Conservation (phyloP, 2,888 invertebrate species). For the Lasioglossum figueresi region DNA sequence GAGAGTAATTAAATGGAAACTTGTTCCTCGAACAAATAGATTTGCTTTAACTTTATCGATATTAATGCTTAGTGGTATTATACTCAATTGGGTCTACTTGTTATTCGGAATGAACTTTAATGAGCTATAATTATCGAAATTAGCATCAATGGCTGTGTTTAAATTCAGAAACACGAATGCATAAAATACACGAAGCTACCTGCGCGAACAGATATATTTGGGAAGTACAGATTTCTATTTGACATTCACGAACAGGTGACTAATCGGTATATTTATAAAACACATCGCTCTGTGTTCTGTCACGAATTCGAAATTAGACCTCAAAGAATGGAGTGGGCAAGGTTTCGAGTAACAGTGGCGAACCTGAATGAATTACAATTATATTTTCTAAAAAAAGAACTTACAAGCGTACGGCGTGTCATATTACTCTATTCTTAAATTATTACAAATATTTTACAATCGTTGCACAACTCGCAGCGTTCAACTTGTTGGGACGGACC, state of each 20-base stretch:
- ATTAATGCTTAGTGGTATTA: background rate
- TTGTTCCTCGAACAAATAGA: background rate
- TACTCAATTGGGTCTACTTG: background rate
- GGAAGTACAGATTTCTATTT: slow-evolving; percentile 1
- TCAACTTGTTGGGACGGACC: slow-evolving; percentile 38
- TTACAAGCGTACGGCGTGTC: slow-evolving; percentile 50
- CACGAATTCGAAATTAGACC: slow-evolving; percentile 49
- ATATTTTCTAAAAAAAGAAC: slow-evolving; percentile 58
- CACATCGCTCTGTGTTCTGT: slow-evolving; percentile 7
- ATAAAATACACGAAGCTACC: background rate
- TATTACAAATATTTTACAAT: slow-evolving; percentile 64
- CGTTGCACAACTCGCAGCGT: slow-evolving; percentile 43
- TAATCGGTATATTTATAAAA: slow-evolving; percentile 25
- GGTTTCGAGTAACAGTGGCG: background rate
- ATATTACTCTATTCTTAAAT: slow-evolving; percentile 55
- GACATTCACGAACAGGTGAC: slow-evolving; percentile 5
- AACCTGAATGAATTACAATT: slow-evolving; percentile 49
- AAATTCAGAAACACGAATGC: background rate
- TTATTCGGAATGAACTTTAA: background rate
- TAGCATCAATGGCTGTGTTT: background rate
- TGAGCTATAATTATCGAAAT: background rate
- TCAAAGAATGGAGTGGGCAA: slow-evolving; percentile 7
- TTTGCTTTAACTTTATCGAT: background rate
- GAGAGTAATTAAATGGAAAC: background rate
- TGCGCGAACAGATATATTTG: background rate